Conservation (phyloP, 2,888 invertebrate genomes). For the Drosophila recens region DNA sequence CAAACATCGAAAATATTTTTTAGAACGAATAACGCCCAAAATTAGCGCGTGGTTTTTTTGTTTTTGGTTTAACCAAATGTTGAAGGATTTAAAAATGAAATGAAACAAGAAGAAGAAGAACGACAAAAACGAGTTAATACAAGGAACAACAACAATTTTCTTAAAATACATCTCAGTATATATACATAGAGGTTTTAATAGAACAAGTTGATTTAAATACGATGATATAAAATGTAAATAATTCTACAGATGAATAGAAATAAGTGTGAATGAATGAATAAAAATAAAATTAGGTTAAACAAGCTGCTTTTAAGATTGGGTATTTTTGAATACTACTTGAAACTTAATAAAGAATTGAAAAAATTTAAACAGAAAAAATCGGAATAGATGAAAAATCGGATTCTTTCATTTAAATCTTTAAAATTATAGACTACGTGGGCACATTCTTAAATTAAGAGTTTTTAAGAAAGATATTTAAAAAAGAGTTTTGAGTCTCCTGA, state of each 20-base stretch:
- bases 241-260: not conserved
- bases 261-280: not conserved
- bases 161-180: not conserved
- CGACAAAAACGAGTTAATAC: conserved; percentile 65
- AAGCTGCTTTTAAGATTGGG: too few relatives aligned
- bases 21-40: conserved; percentile 63
- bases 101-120: conserved; percentile 73
- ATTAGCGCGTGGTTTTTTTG: conserved; percentile 24
- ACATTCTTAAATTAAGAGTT: too few relatives aligned
- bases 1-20: conserved; percentile 71
- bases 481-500: too few relatives aligned
- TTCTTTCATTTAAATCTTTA: rapidly evolving
- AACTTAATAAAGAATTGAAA: too few relatives aligned
- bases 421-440: too few relatives aligned
- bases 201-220: not conserved
- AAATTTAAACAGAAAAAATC: too few relatives aligned
- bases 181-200: not conserved
- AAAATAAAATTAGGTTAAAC: not conserved
- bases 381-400: too few relatives aligned
- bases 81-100: conserved; percentile 66
- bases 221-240: not conserved
- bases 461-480: too few relatives aligned
- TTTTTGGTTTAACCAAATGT: conserved; percentile 40
- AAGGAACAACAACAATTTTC: conserved; percentile 56
- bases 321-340: too few relatives aligned